Percentiles rank a stretch among this genome's conserved stretches.
Evolutionary conservation across 2,113 vertebrate genomes (phyloP).

Genomic region (Leucopternis melanops): DNA sequence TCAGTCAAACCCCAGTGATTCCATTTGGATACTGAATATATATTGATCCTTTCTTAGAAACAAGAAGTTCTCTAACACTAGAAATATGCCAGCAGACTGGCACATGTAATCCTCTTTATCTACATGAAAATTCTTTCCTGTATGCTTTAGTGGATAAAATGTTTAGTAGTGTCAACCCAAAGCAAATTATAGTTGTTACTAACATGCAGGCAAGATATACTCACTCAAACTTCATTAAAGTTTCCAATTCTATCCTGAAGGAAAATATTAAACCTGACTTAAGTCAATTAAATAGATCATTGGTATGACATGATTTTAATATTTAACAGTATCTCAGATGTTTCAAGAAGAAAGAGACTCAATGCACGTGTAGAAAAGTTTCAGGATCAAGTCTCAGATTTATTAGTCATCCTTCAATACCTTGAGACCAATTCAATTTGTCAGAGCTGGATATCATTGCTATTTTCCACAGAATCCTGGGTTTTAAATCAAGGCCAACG

Average conservation of each 20-base stretch:
- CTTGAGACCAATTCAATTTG: constrained; percentile 69
- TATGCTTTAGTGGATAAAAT: background rate
- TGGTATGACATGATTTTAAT: constrained; percentile 37
- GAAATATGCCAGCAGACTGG: background rate
- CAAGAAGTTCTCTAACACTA: background rate
- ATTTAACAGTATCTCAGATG: constrained; percentile 30
- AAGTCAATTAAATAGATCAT: constrained; percentile 49
- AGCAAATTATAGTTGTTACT: constrained; percentile 7
- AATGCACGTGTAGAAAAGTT: constrained; percentile 31
- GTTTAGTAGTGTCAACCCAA: background rate
- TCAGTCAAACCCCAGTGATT: background rate
- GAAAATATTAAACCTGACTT: constrained; percentile 3
- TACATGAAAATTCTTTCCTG: background rate
- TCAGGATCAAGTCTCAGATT: constrained; percentile 57
- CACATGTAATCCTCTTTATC: background rate
- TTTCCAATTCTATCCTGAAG: constrained; percentile 4
- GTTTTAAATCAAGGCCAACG: constrained; percentile 70
- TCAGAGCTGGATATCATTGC: constrained; percentile 64
- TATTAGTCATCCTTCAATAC: constrained; percentile 68
- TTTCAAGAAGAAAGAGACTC: constrained; percentile 35
- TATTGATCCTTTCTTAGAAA: background rate
- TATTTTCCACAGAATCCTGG: constrained; percentile 63
- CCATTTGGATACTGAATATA: background rate
- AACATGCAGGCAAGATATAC: background rate
- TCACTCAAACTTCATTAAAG: constrained; percentile 28